Evolutionary conservation across 2,113 vertebrate genomes (phyloP), one percentile per base, ranked within the genome.

Genomic region (Ophiodon elongatus): DNA sequence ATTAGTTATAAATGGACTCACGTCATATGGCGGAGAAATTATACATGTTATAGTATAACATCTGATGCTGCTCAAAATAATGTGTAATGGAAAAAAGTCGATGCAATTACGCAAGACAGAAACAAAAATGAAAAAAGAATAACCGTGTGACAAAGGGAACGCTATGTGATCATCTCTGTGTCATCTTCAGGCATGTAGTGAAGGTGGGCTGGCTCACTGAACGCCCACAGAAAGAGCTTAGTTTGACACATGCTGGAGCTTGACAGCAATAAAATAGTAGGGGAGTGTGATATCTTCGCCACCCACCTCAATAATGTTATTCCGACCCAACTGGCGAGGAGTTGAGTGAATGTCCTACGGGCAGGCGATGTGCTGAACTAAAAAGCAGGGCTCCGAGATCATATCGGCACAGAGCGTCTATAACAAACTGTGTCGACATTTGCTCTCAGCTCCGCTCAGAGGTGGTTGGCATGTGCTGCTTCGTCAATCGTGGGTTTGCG

Each of bases 391-490:
- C 74, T 59, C 21, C 7, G 11, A 82, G 81, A 88, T 89, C 59
- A 72, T 83, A 84, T 85, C 82, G 23, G 62, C 65, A 41, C 70
- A 33, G 33, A 76, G 43, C 23, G 52, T 80, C 83, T 76, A 69
- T 77, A 83, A 90, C 82, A 76, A 84, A 90, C 76, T 66, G 63
- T 29, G 79, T 52, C 63, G 77, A 86, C 89, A 83, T 86, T 90
- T 76, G 86, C 89, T 85, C 81, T 75, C 70, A 57, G 85, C 76
- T 79, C 63, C 13, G 23, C 82, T 90, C 85, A 29, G 69, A 86
- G 86, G 83, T 64, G 69, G 81, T 35, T 84, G 88, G 74, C 79
- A 83, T 87, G 91, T 87, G 85, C 87, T 78, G 89, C 81, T 83
- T 89, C 90, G 90, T 92, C 87, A 90, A 76, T 88, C 72, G 78